phyloP scores from a whole-genome alignment of 2,797 vertebrate genomes.

The Malurus leucopterus region DNA sequence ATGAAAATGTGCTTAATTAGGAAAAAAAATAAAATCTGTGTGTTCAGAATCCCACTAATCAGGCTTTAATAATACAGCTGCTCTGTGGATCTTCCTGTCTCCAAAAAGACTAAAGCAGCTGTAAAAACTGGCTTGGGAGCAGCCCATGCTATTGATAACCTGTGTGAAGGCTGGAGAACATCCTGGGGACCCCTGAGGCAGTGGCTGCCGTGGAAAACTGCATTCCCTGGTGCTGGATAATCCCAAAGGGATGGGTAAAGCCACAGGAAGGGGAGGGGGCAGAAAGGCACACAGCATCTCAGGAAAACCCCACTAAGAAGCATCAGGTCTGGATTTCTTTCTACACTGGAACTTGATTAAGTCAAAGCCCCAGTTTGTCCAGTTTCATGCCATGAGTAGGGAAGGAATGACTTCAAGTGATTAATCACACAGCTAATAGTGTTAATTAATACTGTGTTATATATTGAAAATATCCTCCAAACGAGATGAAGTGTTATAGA shows the following conservation, averaged over 20 bases:
- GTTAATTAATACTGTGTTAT: not conserved
- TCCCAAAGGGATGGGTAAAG: not conserved
- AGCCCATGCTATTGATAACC: not conserved
- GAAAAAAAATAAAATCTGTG: not conserved
- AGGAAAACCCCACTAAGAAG: not conserved
- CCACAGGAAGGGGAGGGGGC: not conserved
- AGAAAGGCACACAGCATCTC: not conserved
- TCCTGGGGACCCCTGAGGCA: not conserved
- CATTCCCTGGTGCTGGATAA: not conserved
- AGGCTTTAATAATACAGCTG: slow-evolving; percentile 9
- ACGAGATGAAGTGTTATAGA: fast-evolving
- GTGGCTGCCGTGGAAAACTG: not conserved
- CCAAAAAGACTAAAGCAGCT: slow-evolving; percentile 4
- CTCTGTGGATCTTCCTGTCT: not conserved
- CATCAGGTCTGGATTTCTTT: not conserved
- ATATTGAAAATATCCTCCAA: not conserved
- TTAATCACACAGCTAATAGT: not conserved
- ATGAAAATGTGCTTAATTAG: not conserved
- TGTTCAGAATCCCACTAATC: not conserved
- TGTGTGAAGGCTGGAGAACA: not conserved
- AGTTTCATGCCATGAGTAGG: not conserved
- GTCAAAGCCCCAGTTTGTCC: not conserved
- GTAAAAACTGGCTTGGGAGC: not conserved
- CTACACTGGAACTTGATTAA: not conserved
- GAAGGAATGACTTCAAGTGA: not conserved